phyloP scores from a whole-genome alignment of 2,113 vertebrate genomes.

The Apodemus sylvaticus region DNA sequence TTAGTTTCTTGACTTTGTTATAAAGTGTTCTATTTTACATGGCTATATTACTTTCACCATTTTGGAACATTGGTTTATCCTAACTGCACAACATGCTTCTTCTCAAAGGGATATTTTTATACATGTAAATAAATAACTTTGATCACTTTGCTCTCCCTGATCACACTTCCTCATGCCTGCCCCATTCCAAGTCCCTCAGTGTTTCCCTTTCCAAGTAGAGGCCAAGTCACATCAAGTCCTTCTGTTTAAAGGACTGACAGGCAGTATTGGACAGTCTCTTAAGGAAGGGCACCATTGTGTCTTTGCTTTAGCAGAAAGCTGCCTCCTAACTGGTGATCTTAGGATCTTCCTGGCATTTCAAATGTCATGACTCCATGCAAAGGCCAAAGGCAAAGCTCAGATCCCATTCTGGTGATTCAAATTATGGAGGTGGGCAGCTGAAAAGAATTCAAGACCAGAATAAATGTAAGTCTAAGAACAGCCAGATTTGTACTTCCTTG shows the following conservation, averaged over 20 bases:
- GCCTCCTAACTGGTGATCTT: not conserved
- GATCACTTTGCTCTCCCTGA: too few relatives aligned
- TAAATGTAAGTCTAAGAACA: too few relatives aligned
- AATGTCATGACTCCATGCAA: not conserved
- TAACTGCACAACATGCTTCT: not conserved
- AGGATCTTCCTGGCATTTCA: not conserved
- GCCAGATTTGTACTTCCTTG: not conserved
- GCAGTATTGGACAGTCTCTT: not conserved
- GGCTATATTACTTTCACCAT: not conserved
- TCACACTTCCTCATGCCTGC: too few relatives aligned
- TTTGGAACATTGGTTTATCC: not conserved
- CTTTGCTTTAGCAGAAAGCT: not conserved
- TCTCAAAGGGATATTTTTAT: not conserved
- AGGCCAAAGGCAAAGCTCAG: not conserved
- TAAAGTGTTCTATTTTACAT: too few relatives aligned
- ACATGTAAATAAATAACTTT: too few relatives aligned
- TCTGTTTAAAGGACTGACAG: not conserved
- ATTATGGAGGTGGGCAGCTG: not conserved
- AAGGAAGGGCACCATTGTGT: not conserved
- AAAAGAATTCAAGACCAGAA: not conserved
- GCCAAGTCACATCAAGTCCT: too few relatives aligned
- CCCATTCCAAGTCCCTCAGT: not conserved
- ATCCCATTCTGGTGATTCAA: not conserved
- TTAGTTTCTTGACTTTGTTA: not conserved
- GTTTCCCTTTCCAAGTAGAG: not conserved